phyloP scores from a whole-genome alignment of 2,888 invertebrate species.

The Thereva unica region DNA sequence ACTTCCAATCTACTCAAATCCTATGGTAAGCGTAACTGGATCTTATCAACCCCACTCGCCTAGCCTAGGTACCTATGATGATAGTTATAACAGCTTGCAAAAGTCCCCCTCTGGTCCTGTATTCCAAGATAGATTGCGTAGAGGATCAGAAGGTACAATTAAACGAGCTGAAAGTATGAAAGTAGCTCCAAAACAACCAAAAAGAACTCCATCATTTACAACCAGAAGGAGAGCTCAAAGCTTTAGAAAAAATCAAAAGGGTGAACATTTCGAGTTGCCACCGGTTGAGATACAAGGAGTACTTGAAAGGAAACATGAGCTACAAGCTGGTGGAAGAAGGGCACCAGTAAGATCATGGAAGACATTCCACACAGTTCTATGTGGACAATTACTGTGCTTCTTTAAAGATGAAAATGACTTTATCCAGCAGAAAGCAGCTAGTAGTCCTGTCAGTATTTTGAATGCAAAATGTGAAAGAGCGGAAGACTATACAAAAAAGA shows the following conservation, averaged over 20 bases:
- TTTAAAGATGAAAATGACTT: conserved; percentile 95
- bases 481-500: conserved; percentile 93
- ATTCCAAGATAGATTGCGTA: conserved; percentile 55
- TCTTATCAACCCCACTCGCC: conserved; percentile 19
- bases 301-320: conserved; percentile 92
- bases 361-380: conserved; percentile 89
- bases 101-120: conserved; percentile 66
- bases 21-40: conserved; percentile 50
- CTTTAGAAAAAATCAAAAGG: conserved; percentile 74
- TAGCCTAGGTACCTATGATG: conserved; percentile 27
- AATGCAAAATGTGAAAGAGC: conserved; percentile 84
- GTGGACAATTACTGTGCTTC: conserved; percentile 96
- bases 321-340: conserved; percentile 90
- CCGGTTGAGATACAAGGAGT: conserved; percentile 90
- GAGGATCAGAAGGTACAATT: conserved; percentile 63
- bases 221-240: conserved; percentile 87
- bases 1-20: conserved; percentile 55
- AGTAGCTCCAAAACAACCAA: conserved; percentile 77
- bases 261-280: conserved; percentile 69
- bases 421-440: conserved; percentile 82
- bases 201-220: conserved; percentile 93
- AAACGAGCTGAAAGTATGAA: conserved; percentile 92
- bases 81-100: conserved; percentile 56
- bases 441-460: conserved; percentile 79
- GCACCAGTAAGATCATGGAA: conserved; percentile 97